Percentiles rank a stretch among this genome's conserved stretches.
Evolutionary conservation across 1,140 invertebrate species (phyloP).

Genomic region (Drosophila obscura): DNA sequence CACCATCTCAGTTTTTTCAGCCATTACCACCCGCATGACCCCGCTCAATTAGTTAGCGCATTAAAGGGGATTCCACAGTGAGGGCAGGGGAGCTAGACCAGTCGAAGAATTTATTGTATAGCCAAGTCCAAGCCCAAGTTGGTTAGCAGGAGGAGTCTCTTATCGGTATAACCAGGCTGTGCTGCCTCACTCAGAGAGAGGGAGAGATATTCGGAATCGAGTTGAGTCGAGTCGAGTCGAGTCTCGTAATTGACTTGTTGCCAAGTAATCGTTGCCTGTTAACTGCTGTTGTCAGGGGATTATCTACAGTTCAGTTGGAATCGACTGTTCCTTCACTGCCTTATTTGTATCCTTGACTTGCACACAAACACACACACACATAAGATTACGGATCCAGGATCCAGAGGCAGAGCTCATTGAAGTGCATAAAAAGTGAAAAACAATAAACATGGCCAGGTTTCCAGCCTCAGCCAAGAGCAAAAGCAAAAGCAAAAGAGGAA

Average conservation of each 20-base stretch:
- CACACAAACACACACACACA: constrained; percentile 19
- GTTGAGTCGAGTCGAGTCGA: constrained; percentile 29
- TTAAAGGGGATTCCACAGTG: constrained; percentile 63
- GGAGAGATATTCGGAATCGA: neutral
- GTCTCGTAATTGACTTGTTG: constrained; percentile 78
- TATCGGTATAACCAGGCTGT: constrained; percentile 68
- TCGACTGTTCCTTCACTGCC: constrained; percentile 43
- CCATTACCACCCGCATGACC: constrained; percentile 26
- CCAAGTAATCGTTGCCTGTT: constrained; percentile 81
- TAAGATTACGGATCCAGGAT: neutral
- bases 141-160: constrained; percentile 39
- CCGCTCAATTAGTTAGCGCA: constrained; percentile 76
- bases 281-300: constrained; percentile 81
- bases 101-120: constrained; percentile 68
- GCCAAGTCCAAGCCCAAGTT: constrained; percentile 35
- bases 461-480: neutral
- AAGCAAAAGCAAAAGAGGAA: neutral
- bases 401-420: constrained; percentile 54
- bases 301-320: constrained; percentile 79
- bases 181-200: neutral
- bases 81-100: constrained; percentile 21
- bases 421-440: constrained; percentile 74
- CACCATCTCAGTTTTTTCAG: constrained; percentile 21
- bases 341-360: constrained; percentile 1
- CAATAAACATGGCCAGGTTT: constrained; percentile 70